phyloP scores from a whole-genome alignment of 2,888 invertebrate species.

The Bombyx huttoni region DNA sequence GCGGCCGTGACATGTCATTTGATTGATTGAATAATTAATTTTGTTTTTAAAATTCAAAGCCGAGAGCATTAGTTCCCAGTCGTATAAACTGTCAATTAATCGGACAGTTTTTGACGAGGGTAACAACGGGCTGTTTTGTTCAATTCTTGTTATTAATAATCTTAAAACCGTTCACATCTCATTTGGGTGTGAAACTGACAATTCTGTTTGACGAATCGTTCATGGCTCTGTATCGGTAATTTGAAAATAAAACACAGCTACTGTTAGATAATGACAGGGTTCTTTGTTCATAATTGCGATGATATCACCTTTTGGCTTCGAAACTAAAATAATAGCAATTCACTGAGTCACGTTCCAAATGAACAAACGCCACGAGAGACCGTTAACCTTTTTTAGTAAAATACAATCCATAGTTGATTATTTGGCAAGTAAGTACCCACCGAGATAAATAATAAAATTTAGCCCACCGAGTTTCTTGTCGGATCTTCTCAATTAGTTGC shows the following conservation, averaged over 20 bases:
- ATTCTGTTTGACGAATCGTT: not conserved
- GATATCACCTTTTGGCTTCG: not conserved
- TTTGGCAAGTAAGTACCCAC: not conserved
- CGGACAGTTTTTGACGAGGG: constrained; percentile 61
- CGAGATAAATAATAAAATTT: too few relatives aligned
- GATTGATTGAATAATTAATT: constrained; percentile 71
- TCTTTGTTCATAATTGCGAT: not conserved
- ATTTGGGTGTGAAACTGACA: too few relatives aligned
- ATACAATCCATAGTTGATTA: not conserved
- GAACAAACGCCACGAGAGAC: not conserved
- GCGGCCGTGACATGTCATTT: constrained; percentile 57
- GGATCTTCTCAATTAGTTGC: too few relatives aligned
- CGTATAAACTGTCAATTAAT: constrained; percentile 65
- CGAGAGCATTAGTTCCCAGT: constrained; percentile 43
- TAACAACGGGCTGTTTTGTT: constrained; percentile 15
- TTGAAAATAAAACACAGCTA: not conserved
- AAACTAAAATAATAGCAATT: not conserved
- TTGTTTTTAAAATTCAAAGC: constrained; percentile 52
- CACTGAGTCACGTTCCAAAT: not conserved
- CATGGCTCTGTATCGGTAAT: too few relatives aligned
- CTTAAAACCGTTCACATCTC: too few relatives aligned
- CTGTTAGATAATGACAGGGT: not conserved
- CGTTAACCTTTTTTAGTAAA: not conserved
- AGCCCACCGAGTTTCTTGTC: too few relatives aligned
- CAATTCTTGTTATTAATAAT: not conserved